These are phyloP conservation scores for Theocolax elegans DNA, from an alignment of 1,140 invertebrate genomes.

Conservation along the genomic window DNA sequence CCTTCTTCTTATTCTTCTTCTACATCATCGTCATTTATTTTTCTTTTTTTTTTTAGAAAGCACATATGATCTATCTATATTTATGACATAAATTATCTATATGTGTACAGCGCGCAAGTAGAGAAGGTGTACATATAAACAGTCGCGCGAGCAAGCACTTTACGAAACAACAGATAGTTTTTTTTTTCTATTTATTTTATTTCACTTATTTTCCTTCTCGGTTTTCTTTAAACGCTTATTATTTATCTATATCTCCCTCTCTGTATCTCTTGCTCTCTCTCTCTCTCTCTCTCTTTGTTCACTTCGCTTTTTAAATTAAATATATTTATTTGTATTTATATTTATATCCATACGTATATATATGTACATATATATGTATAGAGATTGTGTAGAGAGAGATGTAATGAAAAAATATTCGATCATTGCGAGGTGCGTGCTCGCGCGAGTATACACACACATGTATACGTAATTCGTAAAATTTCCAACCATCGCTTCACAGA, in stretches of 20 bases:
- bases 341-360: too few species aligned
- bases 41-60: too few species aligned
- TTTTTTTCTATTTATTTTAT: conserved; percentile 39
- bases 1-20: too few species aligned
- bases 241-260: too few species aligned
- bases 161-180: conserved; percentile 32
- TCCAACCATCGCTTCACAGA: conserved; percentile 46
- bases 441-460: conserved; percentile 50
- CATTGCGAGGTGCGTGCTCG: conserved; percentile 38
- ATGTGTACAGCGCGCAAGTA: conserved; percentile 52
- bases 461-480: conserved; percentile 55
- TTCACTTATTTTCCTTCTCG: not conserved
- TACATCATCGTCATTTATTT: too few species aligned
- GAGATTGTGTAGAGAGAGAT: too few species aligned
- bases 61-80: conserved; percentile 64
- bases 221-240: too few species aligned
- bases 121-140: conserved; percentile 50
- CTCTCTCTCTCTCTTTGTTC: conserved; percentile 12
- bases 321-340: conserved; percentile 4
- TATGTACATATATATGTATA: too few species aligned
- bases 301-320: conserved; percentile 24
- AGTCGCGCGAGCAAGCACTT: conserved; percentile 44
- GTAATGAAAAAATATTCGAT: too few species aligned
- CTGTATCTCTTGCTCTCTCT: not conserved
- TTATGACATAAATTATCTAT: conserved; percentile 60